Conservation (phyloP, 2,797 vertebrate species). For the Chlorospingus semifuscus region DNA sequence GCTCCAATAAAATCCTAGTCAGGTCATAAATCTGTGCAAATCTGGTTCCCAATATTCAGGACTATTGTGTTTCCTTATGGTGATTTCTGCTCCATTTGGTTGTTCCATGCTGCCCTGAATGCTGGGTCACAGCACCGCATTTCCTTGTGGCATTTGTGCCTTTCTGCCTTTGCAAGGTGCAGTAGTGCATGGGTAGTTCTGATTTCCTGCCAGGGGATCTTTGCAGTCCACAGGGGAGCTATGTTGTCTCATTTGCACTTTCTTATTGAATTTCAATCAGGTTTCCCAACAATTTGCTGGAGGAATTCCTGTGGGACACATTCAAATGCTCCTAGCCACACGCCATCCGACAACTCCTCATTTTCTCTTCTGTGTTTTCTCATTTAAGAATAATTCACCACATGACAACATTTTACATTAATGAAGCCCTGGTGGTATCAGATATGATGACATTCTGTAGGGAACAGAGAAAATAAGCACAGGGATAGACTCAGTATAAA, state of each 20-base stretch:
- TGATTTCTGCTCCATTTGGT: neutral
- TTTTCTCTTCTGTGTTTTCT: constrained; percentile 43
- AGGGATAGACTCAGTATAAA: constrained; percentile 2
- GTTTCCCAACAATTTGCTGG: constrained; percentile 42
- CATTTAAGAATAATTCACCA: constrained; percentile 30
- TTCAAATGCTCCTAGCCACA: constrained; percentile 21
- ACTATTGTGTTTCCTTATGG: neutral
- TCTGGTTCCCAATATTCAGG: neutral
- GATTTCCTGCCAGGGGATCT: neutral
- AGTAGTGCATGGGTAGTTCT: neutral
- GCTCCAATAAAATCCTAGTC: neutral
- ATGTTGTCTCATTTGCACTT: constrained; percentile 39
- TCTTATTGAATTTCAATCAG: constrained; percentile 40
- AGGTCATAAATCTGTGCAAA: neutral
- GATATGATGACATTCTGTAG: neutral
- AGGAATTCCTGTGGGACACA: neutral
- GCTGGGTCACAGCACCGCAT: rapidly evolving
- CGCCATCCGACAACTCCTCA: neutral
- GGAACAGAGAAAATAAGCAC: constrained; percentile 20
- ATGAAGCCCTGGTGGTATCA: constrained; percentile 51
- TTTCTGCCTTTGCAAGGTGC: constrained; percentile 5
- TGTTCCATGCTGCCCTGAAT: neutral
- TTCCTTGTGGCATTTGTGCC: neutral
- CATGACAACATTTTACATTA: constrained; percentile 44
- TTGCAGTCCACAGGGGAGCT: neutral